phyloP scores from a whole-genome alignment of 2,113 vertebrate species.

The Syngnathus typhle region DNA sequence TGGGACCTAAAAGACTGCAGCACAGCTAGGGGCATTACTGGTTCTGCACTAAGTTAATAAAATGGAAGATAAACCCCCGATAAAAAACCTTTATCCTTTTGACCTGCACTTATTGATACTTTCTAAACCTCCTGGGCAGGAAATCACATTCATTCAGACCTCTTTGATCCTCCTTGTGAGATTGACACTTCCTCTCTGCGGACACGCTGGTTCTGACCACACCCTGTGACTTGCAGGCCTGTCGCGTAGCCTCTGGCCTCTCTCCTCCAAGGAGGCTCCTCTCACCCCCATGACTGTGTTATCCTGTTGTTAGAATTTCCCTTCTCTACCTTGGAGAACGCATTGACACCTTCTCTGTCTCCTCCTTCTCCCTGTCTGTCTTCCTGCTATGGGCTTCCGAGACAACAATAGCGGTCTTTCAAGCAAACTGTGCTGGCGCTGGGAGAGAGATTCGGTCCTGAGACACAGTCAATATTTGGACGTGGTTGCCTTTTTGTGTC shows the following conservation, averaged over 20 bases:
- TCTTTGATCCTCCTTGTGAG: conserved; percentile 40
- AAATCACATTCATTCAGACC: conserved; percentile 37
- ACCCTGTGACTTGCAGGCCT: conserved; percentile 25
- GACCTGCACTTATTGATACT: conserved; percentile 48
- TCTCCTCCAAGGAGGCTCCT: conserved; percentile 36
- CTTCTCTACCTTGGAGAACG: conserved; percentile 38
- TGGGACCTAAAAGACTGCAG: conserved; percentile 18
- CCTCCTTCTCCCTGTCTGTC: conserved; percentile 29
- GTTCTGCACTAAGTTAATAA: conserved; percentile 31
- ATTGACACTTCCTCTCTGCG: conserved; percentile 46
- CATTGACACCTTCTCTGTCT: conserved; percentile 29
- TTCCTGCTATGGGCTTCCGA: conserved; percentile 52
- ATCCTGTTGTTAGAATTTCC: conserved; percentile 31
- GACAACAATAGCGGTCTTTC: conserved; percentile 67
- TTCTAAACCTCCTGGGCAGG: conserved; percentile 33
- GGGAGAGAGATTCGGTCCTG: conserved; percentile 50
- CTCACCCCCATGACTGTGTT: conserved; percentile 19
- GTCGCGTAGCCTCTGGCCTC: conserved; percentile 44
- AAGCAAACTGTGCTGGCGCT: conserved; percentile 39
- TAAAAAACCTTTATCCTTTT: conserved; percentile 31
- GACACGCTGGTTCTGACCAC: conserved; percentile 40
- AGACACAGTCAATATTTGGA: conserved; percentile 73
- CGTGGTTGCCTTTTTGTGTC: conserved; percentile 54
- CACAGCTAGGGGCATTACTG: conserved; percentile 12
- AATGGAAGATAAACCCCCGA: conserved; percentile 44